Evolutionary conservation across 2,888 invertebrate genomes (phyloP).

Genomic region (Aspidiotus destructor): DNA sequence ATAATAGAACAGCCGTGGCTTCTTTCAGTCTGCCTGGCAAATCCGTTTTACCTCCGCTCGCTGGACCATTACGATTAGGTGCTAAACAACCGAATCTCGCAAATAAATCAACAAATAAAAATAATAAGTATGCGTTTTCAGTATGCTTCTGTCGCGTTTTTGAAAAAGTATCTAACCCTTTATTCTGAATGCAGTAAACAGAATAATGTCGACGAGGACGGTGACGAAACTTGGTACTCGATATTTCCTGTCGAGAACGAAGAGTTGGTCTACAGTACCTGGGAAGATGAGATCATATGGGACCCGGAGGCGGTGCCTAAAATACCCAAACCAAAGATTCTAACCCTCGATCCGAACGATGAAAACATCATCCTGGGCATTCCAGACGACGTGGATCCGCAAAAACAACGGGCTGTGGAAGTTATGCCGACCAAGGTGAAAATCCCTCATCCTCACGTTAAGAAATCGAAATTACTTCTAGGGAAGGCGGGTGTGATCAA

Average conservation of each 20-base stretch:
- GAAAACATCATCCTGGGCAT: conserved; percentile 92
- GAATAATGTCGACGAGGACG: conserved; percentile 46
- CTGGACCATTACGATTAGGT: conserved; percentile 39
- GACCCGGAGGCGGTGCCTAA: conserved; percentile 80
- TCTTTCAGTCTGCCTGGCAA: conserved; percentile 58
- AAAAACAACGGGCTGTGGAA: conserved; percentile 45
- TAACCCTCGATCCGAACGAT: conserved; percentile 93
- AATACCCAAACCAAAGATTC: conserved; percentile 84
- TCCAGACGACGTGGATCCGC: conserved; percentile 87
- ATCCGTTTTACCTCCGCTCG: conserved; percentile 44
- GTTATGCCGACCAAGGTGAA: conserved; percentile 52
- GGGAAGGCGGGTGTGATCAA: conserved; percentile 95
- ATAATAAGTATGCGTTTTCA: neutral
- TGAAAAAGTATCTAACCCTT: too few relatives aligned
- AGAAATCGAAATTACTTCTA: conserved; percentile 80
- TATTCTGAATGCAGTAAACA: too few relatives aligned
- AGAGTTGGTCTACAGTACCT: conserved; percentile 84
- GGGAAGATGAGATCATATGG: conserved; percentile 98
- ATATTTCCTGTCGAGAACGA: conserved; percentile 98
- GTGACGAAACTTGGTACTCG: conserved; percentile 89
- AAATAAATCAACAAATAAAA: conserved; percentile 36
- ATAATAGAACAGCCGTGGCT: conserved; percentile 63
- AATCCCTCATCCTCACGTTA: conserved; percentile 86
- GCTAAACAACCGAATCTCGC: conserved; percentile 35
- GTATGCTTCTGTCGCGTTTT: too few relatives aligned